Percentiles rank a stretch among this genome's conserved stretches.
phyloP scores from a whole-genome alignment of 2,113 vertebrate genomes.

The Nicator chloris region DNA sequence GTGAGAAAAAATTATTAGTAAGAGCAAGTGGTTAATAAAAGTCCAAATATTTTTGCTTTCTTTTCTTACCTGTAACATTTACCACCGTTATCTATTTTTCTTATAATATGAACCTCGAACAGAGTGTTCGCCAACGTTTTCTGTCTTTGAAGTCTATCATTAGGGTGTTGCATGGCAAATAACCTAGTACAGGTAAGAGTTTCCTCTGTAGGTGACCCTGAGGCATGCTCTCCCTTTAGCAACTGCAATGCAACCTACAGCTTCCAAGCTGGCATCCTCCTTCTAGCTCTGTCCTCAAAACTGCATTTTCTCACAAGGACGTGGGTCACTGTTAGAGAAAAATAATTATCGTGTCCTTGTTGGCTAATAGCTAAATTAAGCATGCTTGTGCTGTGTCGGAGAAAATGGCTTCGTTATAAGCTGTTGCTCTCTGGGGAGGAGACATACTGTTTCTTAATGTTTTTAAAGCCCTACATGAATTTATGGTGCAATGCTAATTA shows the following conservation, averaged over 20 bases:
- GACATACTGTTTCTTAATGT: constrained; percentile 30
- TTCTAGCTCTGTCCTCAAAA: not conserved
- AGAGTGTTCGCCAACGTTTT: not conserved
- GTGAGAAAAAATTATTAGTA: not conserved
- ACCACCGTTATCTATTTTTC: not conserved
- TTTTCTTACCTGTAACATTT: not conserved
- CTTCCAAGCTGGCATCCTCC: not conserved
- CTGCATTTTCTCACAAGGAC: not conserved
- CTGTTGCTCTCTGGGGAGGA: not conserved
- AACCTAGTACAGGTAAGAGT: not conserved
- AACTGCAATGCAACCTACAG: not conserved
- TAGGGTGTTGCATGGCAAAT: not conserved
- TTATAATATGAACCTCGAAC: not conserved
- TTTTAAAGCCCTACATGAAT: constrained; percentile 30
- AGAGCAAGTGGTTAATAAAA: not conserved
- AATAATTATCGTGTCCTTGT: constrained; percentile 31
- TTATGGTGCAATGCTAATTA: constrained; percentile 35
- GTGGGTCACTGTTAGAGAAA: not conserved
- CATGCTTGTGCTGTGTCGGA: not conserved
- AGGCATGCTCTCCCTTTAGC: not conserved
- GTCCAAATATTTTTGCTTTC: not conserved
- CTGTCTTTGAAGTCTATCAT: not conserved
- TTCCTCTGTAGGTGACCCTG: constrained; percentile 7
- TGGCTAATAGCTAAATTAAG: constrained; percentile 41
- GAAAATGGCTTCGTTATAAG: constrained; percentile 25